Evolutionary conservation across 2,113 vertebrate genomes (phyloP), one percentile per base, ranked within the genome.

Genomic region (Machaerirhynchus nigripectus): DNA sequence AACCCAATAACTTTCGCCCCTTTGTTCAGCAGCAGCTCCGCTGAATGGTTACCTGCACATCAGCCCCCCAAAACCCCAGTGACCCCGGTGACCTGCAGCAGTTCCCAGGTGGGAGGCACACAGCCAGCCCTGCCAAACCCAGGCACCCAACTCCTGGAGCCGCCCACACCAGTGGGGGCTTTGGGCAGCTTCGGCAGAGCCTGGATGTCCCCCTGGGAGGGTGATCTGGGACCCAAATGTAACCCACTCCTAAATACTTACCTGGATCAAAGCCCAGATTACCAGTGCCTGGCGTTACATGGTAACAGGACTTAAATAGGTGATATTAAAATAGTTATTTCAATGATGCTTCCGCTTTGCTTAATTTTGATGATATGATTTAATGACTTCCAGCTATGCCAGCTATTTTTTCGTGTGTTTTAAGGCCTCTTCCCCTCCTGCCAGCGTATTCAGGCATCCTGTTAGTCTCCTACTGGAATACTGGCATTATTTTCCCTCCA

Each of bases 61-160:
- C 61, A 90, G 61, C 21, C 35, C 63, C 68, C 24, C 7, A 19
- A 64, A n/a, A 37, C 19, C 24, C 13, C 37, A 1, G 4, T 37
- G 46, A 22, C 1, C 30, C 17, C 2, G 0, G 52, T 3, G 52
- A 47, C 40, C 56, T 5, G 42, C 69, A n/a, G 3, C 61, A 20
- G 20, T 1, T n/a, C 28, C 0, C 31, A 10, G 49, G 24, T 10
- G 26, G 44, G 24, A 19, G 12, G 44, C 0, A 6, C 80, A 6
- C 2, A 3, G 1, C 35, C 74, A 61, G 65, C 52, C 78, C 84
- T 8, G 23, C n/a, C 6, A 2, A 57, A 68, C 2, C 17, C 78
- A 35, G 16, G 16, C 8, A 35, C 22, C 46, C 37, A 52, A 21
- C 7, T 50, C 65, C 56, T 13, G 59, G 11, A 22, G 73, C 89